Conservation (phyloP, 2,113 vertebrate species). For the Cyphomyrus plagiostoma region DNA sequence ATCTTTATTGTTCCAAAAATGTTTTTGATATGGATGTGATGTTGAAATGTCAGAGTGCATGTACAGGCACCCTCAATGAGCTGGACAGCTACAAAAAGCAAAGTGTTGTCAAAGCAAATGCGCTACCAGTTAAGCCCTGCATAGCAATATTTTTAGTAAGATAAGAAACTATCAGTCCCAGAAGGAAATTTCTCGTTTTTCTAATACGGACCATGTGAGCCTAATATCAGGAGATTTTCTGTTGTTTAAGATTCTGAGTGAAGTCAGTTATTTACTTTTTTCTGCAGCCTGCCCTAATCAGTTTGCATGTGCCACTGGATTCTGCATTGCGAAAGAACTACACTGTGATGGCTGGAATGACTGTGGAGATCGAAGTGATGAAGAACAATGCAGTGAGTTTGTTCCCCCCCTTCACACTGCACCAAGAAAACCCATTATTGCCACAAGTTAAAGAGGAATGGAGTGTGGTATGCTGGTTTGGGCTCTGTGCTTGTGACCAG, state of each 20-base stretch:
- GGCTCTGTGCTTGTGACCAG: background rate
- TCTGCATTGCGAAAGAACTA: conserved; percentile 49
- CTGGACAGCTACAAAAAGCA: background rate
- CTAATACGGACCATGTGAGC: background rate
- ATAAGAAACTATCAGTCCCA: background rate
- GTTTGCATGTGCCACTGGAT: conserved; percentile 55
- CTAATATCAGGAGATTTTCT: background rate
- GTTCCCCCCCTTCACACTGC: background rate
- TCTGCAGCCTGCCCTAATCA: conserved; percentile 56
- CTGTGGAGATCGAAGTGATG: conserved; percentile 67
- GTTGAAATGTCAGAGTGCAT: background rate
- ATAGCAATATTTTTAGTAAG: background rate
- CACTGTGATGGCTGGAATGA: conserved; percentile 68
- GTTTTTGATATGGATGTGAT: background rate
- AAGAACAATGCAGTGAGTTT: conserved; percentile 57
- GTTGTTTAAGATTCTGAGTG: background rate
- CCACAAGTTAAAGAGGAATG: background rate
- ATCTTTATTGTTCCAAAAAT: background rate
- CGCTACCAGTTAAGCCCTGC: background rate
- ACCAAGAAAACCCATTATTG: background rate
- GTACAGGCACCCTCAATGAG: background rate
- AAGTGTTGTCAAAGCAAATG: background rate
- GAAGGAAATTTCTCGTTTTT: background rate
- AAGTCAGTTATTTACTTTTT: background rate
- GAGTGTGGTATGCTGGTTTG: background rate